Evolutionary conservation across 2,797 vertebrate species (phyloP).

Genomic region (Chaetodon trifasciatus): DNA sequence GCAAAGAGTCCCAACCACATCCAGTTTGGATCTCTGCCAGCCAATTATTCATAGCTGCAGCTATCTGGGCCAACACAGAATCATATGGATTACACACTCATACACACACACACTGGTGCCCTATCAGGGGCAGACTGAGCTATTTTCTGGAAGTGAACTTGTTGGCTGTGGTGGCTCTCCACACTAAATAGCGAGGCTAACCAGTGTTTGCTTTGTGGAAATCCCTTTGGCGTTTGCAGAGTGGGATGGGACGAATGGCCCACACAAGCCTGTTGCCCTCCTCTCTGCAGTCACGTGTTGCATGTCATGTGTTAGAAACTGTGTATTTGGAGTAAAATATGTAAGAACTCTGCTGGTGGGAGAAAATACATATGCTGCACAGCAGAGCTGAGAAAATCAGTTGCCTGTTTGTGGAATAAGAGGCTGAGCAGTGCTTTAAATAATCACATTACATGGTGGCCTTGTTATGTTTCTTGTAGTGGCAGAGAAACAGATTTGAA

Average conservation of each 20-base stretch:
- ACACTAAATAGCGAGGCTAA: slow-evolving; percentile 83
- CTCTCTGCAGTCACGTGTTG: slow-evolving; percentile 49
- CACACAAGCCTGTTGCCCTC: slow-evolving; percentile 62
- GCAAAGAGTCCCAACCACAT: slow-evolving; percentile 77
- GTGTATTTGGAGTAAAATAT: slow-evolving; percentile 43
- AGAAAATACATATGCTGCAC: background rate
- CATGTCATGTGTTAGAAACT: slow-evolving; percentile 33
- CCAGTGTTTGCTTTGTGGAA: slow-evolving; percentile 88
- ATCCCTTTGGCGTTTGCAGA: slow-evolving; percentile 81
- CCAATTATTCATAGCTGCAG: slow-evolving; percentile 77
- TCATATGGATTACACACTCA: slow-evolving; percentile 74
- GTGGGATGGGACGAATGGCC: slow-evolving; percentile 74
- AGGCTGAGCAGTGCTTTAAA: background rate
- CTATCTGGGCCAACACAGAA: slow-evolving; percentile 76
- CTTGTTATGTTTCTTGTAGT: slow-evolving; percentile 1
- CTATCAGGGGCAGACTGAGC: slow-evolving; percentile 64
- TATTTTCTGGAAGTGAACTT: slow-evolving; percentile 79
- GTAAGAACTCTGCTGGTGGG: slow-evolving; percentile 8
- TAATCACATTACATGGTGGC: background rate
- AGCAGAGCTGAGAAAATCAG: slow-evolving; percentile 7
- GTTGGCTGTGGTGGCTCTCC: slow-evolving; percentile 79
- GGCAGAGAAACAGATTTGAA: background rate
- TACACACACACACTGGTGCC: slow-evolving; percentile 45
- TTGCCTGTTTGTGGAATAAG: background rate
- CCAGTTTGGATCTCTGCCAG: slow-evolving; percentile 80